A percentile compares a stretch with the other conserved stretches of the same genome.
phyloP scores from a whole-genome alignment of 2,113 vertebrate genomes.

The Hystrix cristata region DNA sequence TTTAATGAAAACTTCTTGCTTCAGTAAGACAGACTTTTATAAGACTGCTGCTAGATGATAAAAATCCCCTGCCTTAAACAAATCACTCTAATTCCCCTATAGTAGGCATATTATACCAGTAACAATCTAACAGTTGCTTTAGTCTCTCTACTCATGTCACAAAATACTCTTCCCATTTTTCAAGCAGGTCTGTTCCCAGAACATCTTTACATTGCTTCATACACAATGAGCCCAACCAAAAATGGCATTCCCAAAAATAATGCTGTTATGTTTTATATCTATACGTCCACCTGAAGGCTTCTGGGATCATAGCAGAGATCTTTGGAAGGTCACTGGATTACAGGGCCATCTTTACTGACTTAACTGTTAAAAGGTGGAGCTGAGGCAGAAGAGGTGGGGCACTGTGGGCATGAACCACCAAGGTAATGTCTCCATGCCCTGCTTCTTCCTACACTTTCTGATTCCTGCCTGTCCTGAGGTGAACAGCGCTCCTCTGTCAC shows the following conservation, averaged over 20 bases:
- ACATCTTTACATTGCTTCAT: neutral
- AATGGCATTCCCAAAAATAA: neutral
- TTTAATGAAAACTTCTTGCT: conserved; percentile 1
- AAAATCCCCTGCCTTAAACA: neutral
- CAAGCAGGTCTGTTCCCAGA: neutral
- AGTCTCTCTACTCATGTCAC: neutral
- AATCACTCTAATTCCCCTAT: neutral
- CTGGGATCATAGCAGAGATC: neutral
- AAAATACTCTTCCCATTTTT: neutral
- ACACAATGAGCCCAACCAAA: neutral
- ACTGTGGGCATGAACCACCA: neutral
- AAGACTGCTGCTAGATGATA: neutral
- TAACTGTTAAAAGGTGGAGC: neutral
- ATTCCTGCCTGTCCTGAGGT: neutral
- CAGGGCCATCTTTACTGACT: neutral
- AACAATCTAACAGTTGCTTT: too few species aligned
- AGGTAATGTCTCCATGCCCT: neutral
- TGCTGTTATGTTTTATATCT: neutral
- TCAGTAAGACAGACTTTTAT: conserved; percentile 40
- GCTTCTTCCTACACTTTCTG: neutral
- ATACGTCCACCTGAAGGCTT: neutral
- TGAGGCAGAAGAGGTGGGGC: neutral
- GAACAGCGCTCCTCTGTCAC: neutral
- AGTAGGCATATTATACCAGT: neutral
- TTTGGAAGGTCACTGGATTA: neutral